Evolutionary conservation across 2,888 invertebrate genomes (phyloP).

Genomic region (Dryobota labecula): DNA sequence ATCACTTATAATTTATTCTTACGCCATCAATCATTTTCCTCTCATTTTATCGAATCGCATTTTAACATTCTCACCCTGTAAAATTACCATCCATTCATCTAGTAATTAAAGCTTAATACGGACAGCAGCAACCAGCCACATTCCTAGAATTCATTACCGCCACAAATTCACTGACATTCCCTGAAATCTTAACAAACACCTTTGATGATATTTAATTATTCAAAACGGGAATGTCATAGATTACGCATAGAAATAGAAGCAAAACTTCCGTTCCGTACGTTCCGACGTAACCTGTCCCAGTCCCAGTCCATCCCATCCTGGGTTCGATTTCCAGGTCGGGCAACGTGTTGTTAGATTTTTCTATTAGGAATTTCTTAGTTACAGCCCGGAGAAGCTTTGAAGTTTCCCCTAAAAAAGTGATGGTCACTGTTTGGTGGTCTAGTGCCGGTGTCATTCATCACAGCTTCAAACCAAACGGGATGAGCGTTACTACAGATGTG

Average conservation of each 20-base stretch:
- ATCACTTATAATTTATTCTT: not conserved
- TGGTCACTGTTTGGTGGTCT: no score
- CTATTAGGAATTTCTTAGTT: no score
- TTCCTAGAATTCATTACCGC: constrained; percentile 22
- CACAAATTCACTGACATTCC: constrained; percentile 16
- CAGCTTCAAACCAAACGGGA: no score
- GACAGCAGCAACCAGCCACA: not conserved
- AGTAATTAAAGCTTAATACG: not conserved
- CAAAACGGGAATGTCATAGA: constrained; percentile 28
- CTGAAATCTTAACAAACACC: constrained; percentile 24
- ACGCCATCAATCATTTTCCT: not conserved
- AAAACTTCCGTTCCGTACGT: not conserved
- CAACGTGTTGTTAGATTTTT: no score
- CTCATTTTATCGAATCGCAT: not conserved
- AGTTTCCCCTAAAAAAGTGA: no score
- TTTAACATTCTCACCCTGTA: not conserved
- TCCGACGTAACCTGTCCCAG: no score
- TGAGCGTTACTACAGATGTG: no score
- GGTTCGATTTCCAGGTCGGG: no score
- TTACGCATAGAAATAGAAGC: not conserved
- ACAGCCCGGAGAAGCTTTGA: no score
- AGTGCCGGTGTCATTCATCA: no score
- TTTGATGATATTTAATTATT: constrained; percentile 32
- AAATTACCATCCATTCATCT: not conserved
- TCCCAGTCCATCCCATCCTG: no score